Conservation (phyloP, 2,113 vertebrate genomes). For the Silurus asotus region DNA sequence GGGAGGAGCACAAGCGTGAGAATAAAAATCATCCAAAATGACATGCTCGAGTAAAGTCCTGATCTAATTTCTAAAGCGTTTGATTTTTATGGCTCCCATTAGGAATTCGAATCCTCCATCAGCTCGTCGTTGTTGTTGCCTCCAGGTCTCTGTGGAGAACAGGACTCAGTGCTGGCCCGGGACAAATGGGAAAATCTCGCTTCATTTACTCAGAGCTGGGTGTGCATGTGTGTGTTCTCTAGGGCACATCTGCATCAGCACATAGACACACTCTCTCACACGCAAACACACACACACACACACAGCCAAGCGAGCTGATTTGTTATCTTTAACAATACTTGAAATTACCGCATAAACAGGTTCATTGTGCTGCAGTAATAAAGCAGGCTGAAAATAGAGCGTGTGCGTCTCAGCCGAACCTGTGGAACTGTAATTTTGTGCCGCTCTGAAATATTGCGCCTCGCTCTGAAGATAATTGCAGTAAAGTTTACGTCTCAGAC, state of each 20-base stretch:
- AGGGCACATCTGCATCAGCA: not conserved
- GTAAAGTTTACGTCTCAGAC: conserved; percentile 13
- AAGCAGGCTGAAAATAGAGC: conserved; percentile 8
- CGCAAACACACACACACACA: not conserved
- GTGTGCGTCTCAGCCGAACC: not conserved
- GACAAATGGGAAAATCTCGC: conserved; percentile 75
- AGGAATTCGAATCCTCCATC: not conserved
- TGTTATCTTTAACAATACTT: conserved; percentile 31
- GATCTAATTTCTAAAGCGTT: not conserved
- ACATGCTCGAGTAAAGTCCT: not conserved
- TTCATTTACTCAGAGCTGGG: conserved; percentile 74
- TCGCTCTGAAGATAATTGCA: conserved; percentile 5
- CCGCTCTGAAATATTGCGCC: not conserved
- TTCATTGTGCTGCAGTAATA: conserved; percentile 10
- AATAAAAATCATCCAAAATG: not conserved
- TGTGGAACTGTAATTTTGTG: conserved; percentile 8
- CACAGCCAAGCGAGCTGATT: not conserved
- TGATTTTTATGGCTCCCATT: conserved; percentile 3
- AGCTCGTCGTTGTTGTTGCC: not conserved
- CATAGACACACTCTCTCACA: not conserved
- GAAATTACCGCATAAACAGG: conserved; percentile 11
- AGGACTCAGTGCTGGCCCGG: conserved; percentile 45
- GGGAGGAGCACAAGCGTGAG: not conserved
- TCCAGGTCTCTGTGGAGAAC: not conserved
- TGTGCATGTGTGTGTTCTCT: not conserved